A percentile compares a stretch with the other conserved stretches of the same genome.
phyloP scores from a whole-genome alignment of 2,888 invertebrate species.

The Loripinus fragilis region DNA sequence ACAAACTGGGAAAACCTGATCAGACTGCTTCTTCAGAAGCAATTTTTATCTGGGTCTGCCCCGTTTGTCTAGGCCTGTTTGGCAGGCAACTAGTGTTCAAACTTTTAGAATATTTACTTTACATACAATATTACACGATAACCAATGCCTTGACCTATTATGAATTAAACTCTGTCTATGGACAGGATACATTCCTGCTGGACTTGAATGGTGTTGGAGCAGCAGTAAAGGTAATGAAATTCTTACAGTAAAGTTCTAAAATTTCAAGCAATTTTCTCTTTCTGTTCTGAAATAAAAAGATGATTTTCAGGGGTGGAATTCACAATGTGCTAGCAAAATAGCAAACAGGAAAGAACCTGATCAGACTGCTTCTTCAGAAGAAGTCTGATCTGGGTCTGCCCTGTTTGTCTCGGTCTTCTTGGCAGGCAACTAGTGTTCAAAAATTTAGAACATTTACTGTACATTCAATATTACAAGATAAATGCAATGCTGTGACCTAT shows the following conservation, averaged over 20 bases:
- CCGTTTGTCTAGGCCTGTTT: no score
- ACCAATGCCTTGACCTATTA: slow-evolving; percentile 80
- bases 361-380: not conserved
- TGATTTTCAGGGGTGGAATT: no score
- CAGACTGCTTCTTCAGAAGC: not conserved
- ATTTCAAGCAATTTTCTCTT: no score
- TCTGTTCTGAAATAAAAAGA: no score
- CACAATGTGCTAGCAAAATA: not conserved
- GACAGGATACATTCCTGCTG: slow-evolving; percentile 83
- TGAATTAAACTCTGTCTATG: slow-evolving; percentile 82
- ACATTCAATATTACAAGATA: no score
- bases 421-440: no score
- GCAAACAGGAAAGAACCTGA: not conserved
- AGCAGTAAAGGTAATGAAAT: slow-evolving; percentile 78
- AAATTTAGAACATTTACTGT: no score
- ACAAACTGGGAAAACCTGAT: not conserved
- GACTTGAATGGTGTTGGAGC: slow-evolving; percentile 83
- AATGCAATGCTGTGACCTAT: no score
- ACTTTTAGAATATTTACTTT: no score
- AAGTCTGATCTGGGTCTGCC: not conserved
- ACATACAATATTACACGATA: no score
- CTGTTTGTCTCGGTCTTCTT: not conserved
- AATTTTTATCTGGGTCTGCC: not conserved
- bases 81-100: no score
- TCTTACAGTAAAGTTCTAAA: not conserved